Conservation (phyloP, 2,888 invertebrate species). For the Cantharis rustica region DNA sequence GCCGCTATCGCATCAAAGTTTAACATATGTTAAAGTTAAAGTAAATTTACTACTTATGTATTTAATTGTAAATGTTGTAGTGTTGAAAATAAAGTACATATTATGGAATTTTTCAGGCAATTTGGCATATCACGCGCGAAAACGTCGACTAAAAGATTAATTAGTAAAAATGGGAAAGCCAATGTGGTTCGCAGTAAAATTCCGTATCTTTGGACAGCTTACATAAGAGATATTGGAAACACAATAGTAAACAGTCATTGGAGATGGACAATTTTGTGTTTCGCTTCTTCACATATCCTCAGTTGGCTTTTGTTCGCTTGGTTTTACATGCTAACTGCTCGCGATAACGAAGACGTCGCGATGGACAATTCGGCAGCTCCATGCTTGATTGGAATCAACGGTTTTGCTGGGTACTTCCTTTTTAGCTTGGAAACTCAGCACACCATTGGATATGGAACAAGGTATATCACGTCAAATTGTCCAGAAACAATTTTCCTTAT, state of each 20-base stretch:
- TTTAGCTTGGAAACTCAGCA: slow-evolving; percentile 85
- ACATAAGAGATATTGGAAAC: slow-evolving; percentile 62
- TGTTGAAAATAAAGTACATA: neutral
- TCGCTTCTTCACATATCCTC: slow-evolving; percentile 66
- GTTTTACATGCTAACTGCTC: slow-evolving; percentile 78
- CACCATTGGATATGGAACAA: slow-evolving; percentile 82
- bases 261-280: slow-evolving; percentile 70
- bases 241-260: slow-evolving; percentile 74
- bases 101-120: slow-evolving; percentile 22
- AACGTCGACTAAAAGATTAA: slow-evolving; percentile 34
- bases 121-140: slow-evolving; percentile 18
- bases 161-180: slow-evolving; percentile 44
- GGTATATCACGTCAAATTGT: slow-evolving; percentile 83
- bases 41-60: neutral
- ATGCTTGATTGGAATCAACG: slow-evolving; percentile 65
- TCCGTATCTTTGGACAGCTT: slow-evolving; percentile 37
- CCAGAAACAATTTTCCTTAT: slow-evolving; percentile 83
- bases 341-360: slow-evolving; percentile 75
- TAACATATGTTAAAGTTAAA: neutral
- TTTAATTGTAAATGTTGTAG: neutral
- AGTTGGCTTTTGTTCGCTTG: slow-evolving; percentile 82
- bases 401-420: slow-evolving; percentile 71
- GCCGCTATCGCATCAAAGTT: neutral
- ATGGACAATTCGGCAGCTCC: slow-evolving; percentile 57
- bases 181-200: slow-evolving; percentile 40